phyloP scores from a whole-genome alignment of 2,888 invertebrate species.

The Ischnura elegans region DNA sequence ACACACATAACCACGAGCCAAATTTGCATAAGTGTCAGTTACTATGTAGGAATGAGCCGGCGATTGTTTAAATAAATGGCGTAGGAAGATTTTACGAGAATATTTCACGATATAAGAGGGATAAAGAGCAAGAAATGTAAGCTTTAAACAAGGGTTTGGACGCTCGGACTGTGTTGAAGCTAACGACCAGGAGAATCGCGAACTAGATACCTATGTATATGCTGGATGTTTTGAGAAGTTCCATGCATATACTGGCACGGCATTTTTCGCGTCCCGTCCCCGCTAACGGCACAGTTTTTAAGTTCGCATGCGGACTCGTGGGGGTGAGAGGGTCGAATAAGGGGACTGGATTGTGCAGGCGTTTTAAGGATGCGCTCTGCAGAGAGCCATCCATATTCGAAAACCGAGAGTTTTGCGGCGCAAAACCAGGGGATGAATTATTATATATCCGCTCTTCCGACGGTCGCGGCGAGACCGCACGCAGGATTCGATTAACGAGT shows the following conservation, averaged over 20 bases:
- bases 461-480: not conserved
- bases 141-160: not conserved
- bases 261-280: not conserved
- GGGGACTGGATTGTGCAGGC: no score
- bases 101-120: conserved; percentile 29
- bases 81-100: conserved; percentile 53
- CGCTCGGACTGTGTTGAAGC: not conserved
- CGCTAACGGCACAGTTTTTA: not conserved
- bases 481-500: conserved; percentile 44
- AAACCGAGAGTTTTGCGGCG: not conserved
- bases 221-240: not conserved
- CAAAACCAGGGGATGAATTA: conserved; percentile 14
- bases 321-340: not conserved
- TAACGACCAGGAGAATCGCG: not conserved
- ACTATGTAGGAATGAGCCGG: not conserved
- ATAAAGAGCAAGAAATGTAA: not conserved
- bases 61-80: conserved; percentile 63
- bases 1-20: conserved; percentile 38
- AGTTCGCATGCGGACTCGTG: no score
- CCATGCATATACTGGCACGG: not conserved
- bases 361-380: conserved; percentile 7
- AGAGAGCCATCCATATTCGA: not conserved
- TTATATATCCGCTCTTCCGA: conserved; percentile 20
- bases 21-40: not conserved
- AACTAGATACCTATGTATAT: not conserved